Percentiles rank a stretch among this genome's conserved stretches.
Evolutionary conservation across 2,797 vertebrate species (phyloP).

Genomic region (Poecilia gillii): DNA sequence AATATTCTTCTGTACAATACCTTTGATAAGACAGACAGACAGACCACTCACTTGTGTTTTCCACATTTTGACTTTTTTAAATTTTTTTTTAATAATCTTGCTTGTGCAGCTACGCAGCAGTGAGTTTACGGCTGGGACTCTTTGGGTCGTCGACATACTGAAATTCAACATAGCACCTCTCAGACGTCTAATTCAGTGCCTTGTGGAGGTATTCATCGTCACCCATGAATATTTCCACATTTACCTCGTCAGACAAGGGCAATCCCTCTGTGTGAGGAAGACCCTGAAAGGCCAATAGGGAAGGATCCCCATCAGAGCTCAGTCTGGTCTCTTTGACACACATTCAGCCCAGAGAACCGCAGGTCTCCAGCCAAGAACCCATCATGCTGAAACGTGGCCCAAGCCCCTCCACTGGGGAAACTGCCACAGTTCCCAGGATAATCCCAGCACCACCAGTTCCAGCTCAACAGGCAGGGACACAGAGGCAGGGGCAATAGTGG

Average conservation of each 20-base stretch:
- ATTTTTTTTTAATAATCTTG: not conserved
- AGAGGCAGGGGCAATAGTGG: not conserved
- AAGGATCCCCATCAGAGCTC: not conserved
- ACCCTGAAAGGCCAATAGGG: not conserved
- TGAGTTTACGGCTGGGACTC: not conserved
- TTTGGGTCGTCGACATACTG: not conserved
- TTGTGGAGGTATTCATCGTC: not conserved
- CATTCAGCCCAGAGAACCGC: not conserved
- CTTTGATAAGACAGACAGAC: not conserved
- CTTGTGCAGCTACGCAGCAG: not conserved
- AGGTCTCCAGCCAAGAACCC: not conserved
- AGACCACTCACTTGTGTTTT: not conserved
- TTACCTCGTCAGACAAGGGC: not conserved
- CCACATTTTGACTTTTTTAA: not conserved
- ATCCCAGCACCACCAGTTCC: not conserved
- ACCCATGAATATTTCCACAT: not conserved
- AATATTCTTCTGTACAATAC: not conserved
- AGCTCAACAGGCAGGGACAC: not conserved
- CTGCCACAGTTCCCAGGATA: not conserved
- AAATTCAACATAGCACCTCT: not conserved
- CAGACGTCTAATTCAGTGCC: not conserved
- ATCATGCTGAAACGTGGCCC: not conserved
- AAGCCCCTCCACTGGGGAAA: not conserved
- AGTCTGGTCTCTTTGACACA: not conserved
- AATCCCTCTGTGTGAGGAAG: not conserved